A percentile compares a stretch with the other conserved stretches of the same genome.
These are phyloP conservation scores for Nephrotoma guestfalica DNA, from an alignment of 2,888 invertebrate genomes.

Conservation along the genomic window DNA sequence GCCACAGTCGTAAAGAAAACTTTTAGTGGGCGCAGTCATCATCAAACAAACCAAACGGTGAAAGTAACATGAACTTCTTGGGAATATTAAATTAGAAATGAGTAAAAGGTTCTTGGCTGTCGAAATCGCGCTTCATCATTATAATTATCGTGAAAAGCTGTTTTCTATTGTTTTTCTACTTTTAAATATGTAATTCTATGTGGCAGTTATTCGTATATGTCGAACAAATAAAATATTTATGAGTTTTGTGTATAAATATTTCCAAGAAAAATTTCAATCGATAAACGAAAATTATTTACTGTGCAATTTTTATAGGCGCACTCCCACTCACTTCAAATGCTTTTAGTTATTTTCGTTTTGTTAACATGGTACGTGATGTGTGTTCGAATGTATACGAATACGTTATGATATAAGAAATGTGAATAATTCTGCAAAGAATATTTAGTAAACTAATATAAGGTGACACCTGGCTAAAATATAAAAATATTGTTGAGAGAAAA, in stretches of 20 bases:
- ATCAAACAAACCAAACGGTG: background rate
- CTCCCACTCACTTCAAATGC: background rate
- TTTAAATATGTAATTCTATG: background rate
- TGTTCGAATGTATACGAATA: too few relatives aligned
- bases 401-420: too few relatives aligned
- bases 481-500: too few relatives aligned
- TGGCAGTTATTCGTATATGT: background rate
- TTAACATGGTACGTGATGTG: background rate
- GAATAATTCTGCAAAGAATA: too few relatives aligned
- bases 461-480: too few relatives aligned
- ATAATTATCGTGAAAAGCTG: background rate
- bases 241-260: background rate
- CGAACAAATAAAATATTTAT: background rate
- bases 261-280: background rate
- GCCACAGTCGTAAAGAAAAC: background rate
- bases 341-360: background rate
- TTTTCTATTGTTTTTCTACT: background rate
- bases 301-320: background rate
- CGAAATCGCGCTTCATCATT: background rate
- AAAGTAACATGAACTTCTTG: background rate
- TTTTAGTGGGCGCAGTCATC: background rate
- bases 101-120: background rate
- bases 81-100: background rate
- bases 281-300: background rate
- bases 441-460: too few relatives aligned